phyloP scores from a whole-genome alignment of 2,888 invertebrate genomes.

The Schizaphis graminum region DNA sequence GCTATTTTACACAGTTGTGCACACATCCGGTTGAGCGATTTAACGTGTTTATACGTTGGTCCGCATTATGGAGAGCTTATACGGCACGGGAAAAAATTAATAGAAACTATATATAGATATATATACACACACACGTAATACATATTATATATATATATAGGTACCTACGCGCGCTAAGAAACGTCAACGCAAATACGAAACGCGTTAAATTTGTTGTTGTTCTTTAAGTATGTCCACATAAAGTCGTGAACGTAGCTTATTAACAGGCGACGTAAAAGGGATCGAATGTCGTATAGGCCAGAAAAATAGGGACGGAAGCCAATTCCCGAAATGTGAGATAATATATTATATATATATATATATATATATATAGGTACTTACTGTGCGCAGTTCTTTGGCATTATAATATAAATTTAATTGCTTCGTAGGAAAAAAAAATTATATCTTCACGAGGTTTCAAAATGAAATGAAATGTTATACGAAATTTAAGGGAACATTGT shows the following conservation, averaged over 20 bases:
- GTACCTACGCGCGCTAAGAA: neutral
- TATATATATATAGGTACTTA: neutral
- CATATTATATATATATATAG: neutral
- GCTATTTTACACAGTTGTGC: neutral
- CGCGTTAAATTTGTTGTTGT: neutral
- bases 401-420: constrained; percentile 34
- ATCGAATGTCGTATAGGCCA: neutral
- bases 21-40: neutral
- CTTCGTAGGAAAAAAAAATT: constrained; percentile 15
- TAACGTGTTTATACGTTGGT: neutral
- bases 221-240: constrained; percentile 8
- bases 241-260: constrained; percentile 14
- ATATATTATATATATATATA: neutral
- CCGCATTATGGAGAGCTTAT: neutral
- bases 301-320: constrained; percentile 35
- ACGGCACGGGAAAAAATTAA: neutral
- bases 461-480: constrained; percentile 48
- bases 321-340: constrained; percentile 36
- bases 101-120: neutral
- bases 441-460: constrained; percentile 15
- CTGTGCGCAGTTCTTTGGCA: neutral
- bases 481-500: constrained; percentile 56
- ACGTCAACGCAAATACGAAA: neutral
- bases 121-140: too few relatives aligned
- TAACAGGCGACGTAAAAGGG: neutral